These are phyloP conservation scores for Leptosomus discolor DNA, from an alignment of 2,113 vertebrate genomes.

Conservation along the genomic window DNA sequence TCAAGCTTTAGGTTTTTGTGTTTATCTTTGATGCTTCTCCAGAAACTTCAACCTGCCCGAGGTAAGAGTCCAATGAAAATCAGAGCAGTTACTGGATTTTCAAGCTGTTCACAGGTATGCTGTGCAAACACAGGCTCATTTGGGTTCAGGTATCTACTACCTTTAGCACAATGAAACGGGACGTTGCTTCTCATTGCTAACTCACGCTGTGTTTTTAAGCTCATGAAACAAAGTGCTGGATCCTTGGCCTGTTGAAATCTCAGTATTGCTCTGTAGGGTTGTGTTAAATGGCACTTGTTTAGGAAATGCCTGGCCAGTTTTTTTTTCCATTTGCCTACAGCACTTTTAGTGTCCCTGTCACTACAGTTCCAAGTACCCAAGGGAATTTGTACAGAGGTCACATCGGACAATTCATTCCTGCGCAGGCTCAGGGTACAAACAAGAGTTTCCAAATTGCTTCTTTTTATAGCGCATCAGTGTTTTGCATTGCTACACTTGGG, in stretches of 20 bases:
- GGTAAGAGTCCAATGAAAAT: not conserved
- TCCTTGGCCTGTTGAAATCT: not conserved
- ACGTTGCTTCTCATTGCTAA: not conserved
- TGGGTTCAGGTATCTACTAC: not conserved
- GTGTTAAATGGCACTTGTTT: not conserved
- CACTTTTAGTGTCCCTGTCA: not conserved
- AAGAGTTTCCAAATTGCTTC: not conserved
- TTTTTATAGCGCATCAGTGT: not conserved
- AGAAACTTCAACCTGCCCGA: not conserved
- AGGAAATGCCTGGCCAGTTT: not conserved
- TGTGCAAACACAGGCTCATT: not conserved
- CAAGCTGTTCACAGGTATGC: not conserved
- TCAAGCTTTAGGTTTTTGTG: not conserved
- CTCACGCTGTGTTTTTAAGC: not conserved
- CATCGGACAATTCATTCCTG: not conserved
- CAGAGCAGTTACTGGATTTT: not conserved
- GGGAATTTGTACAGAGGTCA: not conserved
- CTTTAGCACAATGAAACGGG: not conserved
- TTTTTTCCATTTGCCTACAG: not conserved
- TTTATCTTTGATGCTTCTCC: not conserved
- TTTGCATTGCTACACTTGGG: not conserved
- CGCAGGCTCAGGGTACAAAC: not conserved
- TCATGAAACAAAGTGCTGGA: not conserved
- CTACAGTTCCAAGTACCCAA: not conserved
- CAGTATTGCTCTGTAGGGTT: fast-evolving